phyloP scores from a whole-genome alignment of 2,113 vertebrate genomes.

The Pomatostomus ruficeps region DNA sequence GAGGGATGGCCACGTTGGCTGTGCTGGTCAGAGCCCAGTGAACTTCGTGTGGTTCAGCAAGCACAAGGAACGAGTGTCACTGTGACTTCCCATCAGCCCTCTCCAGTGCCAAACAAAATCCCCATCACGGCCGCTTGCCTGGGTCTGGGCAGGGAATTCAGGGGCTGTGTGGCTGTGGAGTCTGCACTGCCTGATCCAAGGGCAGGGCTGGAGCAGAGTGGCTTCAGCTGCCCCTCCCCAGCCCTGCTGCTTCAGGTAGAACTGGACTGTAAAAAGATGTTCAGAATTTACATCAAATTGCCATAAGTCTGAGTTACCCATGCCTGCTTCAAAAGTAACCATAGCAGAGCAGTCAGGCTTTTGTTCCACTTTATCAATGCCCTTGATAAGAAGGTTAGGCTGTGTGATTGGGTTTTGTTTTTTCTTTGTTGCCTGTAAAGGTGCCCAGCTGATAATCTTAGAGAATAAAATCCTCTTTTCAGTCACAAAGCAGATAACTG shows the following conservation, averaged over 20 bases:
- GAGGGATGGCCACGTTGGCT: rapidly evolving
- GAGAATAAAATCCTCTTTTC: neutral
- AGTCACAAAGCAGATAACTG: neutral
- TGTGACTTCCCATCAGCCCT: neutral
- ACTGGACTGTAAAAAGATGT: neutral
- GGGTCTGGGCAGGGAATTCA: neutral
- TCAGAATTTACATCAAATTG: neutral
- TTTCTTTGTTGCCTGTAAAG: neutral
- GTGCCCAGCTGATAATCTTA: neutral
- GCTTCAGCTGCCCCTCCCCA: neutral
- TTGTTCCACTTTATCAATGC: neutral
- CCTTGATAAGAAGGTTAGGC: neutral
- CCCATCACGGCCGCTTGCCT: neutral
- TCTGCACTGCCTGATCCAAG: too few species aligned
- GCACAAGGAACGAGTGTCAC: neutral
- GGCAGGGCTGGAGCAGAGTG: neutral
- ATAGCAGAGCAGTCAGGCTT: neutral
- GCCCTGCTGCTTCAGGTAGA: neutral
- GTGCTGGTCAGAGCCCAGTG: neutral
- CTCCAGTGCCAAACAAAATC: neutral
- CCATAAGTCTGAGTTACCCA: rapidly evolving
- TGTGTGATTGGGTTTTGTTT: neutral
- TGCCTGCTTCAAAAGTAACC: neutral
- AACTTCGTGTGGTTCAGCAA: neutral
- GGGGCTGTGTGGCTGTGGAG: neutral